A percentile compares a stretch with the other conserved stretches of the same genome.
These are phyloP conservation scores for Erinaceus europaeus DNA, from an alignment of 2,113 vertebrate species.

Conservation along the genomic window DNA sequence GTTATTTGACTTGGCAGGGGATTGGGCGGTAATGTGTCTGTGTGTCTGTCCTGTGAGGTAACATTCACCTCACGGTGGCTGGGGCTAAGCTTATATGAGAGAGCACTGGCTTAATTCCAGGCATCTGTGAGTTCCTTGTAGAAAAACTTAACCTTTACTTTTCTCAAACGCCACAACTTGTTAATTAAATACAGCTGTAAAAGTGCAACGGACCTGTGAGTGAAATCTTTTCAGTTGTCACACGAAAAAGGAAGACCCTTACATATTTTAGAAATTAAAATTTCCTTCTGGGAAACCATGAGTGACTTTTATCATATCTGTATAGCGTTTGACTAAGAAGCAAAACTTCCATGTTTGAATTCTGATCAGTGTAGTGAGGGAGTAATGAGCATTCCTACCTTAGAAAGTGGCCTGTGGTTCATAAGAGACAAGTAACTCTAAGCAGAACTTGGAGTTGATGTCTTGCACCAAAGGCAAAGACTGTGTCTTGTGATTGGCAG, in stretches of 20 bases:
- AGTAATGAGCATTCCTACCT: neutral
- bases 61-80: fast-evolving
- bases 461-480: too few species aligned
- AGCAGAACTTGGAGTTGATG: too few species aligned
- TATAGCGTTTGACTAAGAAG: slow-evolving; percentile 14
- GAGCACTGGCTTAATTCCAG: fast-evolving
- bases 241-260: neutral
- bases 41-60: neutral
- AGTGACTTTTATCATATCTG: neutral
- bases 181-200: neutral
- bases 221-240: neutral
- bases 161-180: neutral
- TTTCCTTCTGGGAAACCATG: neutral
- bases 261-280: neutral
- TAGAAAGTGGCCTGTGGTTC: neutral
- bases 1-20: neutral
- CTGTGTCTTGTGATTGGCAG: neutral
- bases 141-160: neutral
- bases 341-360: neutral
- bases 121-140: neutral
- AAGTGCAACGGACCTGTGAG: neutral
- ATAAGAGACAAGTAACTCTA: too few species aligned
- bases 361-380: neutral
- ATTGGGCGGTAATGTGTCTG: neutral
- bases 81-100: neutral